Base-by-base conservation (phyloP, 1,140 invertebrate species). In the Chrysomallon squamiferum region DNA sequence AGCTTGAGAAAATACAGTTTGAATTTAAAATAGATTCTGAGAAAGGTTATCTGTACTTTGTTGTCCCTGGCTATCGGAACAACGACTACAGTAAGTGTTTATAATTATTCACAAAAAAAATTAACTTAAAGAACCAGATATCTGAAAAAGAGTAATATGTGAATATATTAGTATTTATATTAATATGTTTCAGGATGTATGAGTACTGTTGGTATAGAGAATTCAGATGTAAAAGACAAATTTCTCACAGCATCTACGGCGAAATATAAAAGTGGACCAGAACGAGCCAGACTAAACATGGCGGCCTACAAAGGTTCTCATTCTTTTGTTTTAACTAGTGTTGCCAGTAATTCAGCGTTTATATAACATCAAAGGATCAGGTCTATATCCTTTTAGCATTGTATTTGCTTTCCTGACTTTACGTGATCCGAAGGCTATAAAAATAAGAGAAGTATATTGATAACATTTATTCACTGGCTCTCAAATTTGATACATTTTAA, bases 61-160 rank as follows among this genome's bases (percentile, higher is more conserved):
- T 65, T 27, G 56, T 71, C 9, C 75, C 75, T 5, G 63, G 67
- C 41, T 77, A 77, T 38, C 75, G 68, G 22, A 61, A 66, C 22
- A 64, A 66, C 27, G 64, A 74, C 30, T 72, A 62, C 54, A 59
- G 73, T 78, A 67, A 61, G 70, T 71, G n/a, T n/a, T n/a, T n/a
- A n/a, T n/a, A n/a, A n/a, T n/a, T n/a, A n/a, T n/a, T n/a, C n/a
- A n/a, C n/a, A n/a, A n/a, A n/a, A n/a, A n/a, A n/a, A n/a, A n/a
- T n/a, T n/a, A n/a, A n/a, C n/a, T n/a, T n/a, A n/a, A n/a, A n/a
- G n/a, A n/a, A n/a, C n/a, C n/a, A n/a, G n/a, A n/a, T n/a, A n/a
- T n/a, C n/a, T n/a, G n/a, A n/a, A n/a, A n/a, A n/a, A n/a, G n/a
- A n/a, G n/a, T n/a, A n/a, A n/a, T n/a, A n/a, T n/a, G n/a, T n/a